phyloP scores from a whole-genome alignment of 2,113 vertebrate species.

The Percopsis transmontana region DNA sequence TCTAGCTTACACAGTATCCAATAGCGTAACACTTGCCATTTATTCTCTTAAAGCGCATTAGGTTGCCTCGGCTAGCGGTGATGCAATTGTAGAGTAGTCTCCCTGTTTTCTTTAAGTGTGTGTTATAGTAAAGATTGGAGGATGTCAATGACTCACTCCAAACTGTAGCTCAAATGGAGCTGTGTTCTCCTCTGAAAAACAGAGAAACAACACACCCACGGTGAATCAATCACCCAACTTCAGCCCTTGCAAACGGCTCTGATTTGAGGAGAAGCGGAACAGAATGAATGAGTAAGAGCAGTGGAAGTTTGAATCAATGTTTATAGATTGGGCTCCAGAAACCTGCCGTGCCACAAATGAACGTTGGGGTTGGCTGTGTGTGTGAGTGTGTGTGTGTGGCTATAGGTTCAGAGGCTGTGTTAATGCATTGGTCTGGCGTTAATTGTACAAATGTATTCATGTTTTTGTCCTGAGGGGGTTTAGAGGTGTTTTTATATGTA shows the following conservation, averaged over 20 bases:
- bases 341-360: slow-evolving; percentile 55
- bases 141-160: slow-evolving; percentile 29
- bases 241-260: slow-evolving; percentile 31
- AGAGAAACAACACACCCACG: slow-evolving; percentile 8
- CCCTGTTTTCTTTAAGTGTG: slow-evolving; percentile 30
- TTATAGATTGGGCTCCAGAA: slow-evolving; percentile 65
- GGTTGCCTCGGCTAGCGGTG: slow-evolving; percentile 1
- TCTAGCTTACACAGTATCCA: slow-evolving; percentile 41
- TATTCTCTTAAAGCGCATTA: slow-evolving; percentile 16
- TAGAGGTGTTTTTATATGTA: slow-evolving; percentile 8
- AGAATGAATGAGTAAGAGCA: slow-evolving; percentile 67
- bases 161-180: slow-evolving; percentile 11
- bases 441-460: slow-evolving; percentile 16
- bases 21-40: slow-evolving; percentile 20
- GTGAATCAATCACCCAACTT: slow-evolving; percentile 33
- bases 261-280: slow-evolving; percentile 59
- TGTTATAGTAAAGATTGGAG: slow-evolving; percentile 17
- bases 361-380: slow-evolving; percentile 9
- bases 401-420: slow-evolving; percentile 23
- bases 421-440: slow-evolving; percentile 17
- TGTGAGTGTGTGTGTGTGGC: slow-evolving; percentile 19
- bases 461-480: slow-evolving; percentile 32
- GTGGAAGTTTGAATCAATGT: slow-evolving; percentile 71
- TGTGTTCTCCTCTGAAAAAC: slow-evolving; percentile 5
- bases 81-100: slow-evolving; percentile 23